phyloP scores from a whole-genome alignment of 2,888 invertebrate species.

The Amaurobius ferox region DNA sequence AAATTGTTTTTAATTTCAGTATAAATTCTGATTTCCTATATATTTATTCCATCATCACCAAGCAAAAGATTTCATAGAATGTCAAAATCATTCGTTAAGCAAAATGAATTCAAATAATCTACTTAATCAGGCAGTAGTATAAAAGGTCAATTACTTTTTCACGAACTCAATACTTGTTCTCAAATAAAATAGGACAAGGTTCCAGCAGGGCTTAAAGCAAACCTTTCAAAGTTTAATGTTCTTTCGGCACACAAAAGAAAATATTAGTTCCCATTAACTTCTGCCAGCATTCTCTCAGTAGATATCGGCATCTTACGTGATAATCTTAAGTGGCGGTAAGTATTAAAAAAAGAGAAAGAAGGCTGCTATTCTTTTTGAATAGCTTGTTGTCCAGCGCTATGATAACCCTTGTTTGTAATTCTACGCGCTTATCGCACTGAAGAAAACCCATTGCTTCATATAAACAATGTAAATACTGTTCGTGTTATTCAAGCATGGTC shows the following conservation, averaged over 20 bases:
- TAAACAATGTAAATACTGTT: conserved; percentile 3
- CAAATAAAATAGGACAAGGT: too few relatives aligned
- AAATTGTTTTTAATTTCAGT: too few relatives aligned
- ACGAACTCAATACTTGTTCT: too few relatives aligned
- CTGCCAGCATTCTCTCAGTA: not conserved
- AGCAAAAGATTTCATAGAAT: too few relatives aligned
- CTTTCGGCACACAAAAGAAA: not conserved
- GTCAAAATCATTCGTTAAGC: too few relatives aligned
- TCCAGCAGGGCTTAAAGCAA: not conserved
- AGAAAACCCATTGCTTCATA: not conserved
- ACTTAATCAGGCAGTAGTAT: too few relatives aligned
- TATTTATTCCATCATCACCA: too few relatives aligned
- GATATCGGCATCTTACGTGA: not conserved
- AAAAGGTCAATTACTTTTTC: too few relatives aligned
- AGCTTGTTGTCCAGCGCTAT: not conserved
- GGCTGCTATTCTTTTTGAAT: not conserved
- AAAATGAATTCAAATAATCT: too few relatives aligned
- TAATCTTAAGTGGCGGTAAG: not conserved
- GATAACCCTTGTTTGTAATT: not conserved
- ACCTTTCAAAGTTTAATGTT: not conserved
- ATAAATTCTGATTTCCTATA: too few relatives aligned
- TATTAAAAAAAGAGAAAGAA: not conserved
- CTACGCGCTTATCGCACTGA: not conserved
- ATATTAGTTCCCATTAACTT: not conserved
- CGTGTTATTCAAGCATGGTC: not conserved